phyloP scores from a whole-genome alignment of 2,888 invertebrate genomes.

The Brachylomia viminalis region DNA sequence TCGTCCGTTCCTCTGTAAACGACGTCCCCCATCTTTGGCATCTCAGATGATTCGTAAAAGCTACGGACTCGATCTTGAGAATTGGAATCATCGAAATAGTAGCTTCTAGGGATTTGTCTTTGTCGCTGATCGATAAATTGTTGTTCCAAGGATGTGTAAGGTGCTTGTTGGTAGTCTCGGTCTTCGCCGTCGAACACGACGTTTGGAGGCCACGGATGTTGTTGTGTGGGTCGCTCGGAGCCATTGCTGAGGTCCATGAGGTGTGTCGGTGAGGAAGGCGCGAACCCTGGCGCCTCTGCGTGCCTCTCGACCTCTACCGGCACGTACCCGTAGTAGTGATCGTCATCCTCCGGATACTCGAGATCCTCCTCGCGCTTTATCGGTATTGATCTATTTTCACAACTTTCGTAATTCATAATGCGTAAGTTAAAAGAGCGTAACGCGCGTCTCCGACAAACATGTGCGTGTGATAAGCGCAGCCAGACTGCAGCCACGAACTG shows the following conservation, averaged over 20 bases:
- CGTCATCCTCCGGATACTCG: slow-evolving; percentile 85
- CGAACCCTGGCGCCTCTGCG: slow-evolving; percentile 76
- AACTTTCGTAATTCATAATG: slow-evolving; percentile 86
- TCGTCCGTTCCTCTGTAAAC: slow-evolving; percentile 78
- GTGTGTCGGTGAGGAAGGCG: slow-evolving; percentile 83
- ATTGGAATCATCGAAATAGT: slow-evolving; percentile 86
- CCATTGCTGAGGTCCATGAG: slow-evolving; percentile 88
- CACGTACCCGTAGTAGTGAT: slow-evolving; percentile 83
- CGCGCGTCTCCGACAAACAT: slow-evolving; percentile 71
- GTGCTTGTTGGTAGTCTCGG: slow-evolving; percentile 78
- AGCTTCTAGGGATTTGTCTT: slow-evolving; percentile 77
- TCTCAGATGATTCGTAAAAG: slow-evolving; percentile 79
- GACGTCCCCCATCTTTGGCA: slow-evolving; percentile 72
- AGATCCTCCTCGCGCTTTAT: slow-evolving; percentile 85
- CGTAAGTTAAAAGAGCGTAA: slow-evolving; percentile 56
- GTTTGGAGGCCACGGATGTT: slow-evolving; percentile 79
- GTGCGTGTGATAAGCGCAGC: slow-evolving; percentile 78
- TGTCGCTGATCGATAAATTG: slow-evolving; percentile 81
- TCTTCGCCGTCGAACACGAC: slow-evolving; percentile 78
- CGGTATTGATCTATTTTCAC: slow-evolving; percentile 80
- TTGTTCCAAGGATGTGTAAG: slow-evolving; percentile 78
- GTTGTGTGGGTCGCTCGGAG: slow-evolving; percentile 79
- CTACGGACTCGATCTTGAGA: slow-evolving; percentile 80
- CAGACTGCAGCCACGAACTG: slow-evolving; percentile 79
- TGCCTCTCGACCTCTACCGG: slow-evolving; percentile 83